These are phyloP conservation scores for Dasypolia templi DNA, from an alignment of 2,888 invertebrate species.

Conservation along the genomic window DNA sequence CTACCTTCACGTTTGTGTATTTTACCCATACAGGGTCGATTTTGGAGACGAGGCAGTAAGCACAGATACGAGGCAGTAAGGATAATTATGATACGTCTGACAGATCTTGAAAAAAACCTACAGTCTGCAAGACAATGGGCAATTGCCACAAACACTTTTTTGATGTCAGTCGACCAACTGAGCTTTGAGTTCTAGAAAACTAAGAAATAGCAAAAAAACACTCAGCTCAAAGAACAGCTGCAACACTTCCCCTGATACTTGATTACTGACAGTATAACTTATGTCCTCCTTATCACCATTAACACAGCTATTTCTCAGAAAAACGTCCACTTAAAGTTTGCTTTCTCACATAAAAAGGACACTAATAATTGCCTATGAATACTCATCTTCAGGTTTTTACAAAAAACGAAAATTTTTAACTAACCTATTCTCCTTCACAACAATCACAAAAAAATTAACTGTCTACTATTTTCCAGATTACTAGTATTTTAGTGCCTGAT, in stretches of 20 bases:
- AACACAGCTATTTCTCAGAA: not conserved
- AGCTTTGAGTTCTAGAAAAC: not conserved
- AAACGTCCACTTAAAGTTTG: not conserved
- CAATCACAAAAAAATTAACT: not conserved
- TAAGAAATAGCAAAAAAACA: not conserved
- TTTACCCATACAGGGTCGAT: not conserved
- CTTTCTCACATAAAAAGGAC: not conserved
- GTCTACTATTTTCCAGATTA: no score
- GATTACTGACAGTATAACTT: not conserved
- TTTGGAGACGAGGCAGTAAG: not conserved
- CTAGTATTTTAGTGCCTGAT: not conserved
- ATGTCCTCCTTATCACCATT: not conserved
- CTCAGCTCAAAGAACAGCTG: not conserved
- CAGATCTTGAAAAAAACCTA: not conserved
- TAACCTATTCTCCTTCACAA: not conserved
- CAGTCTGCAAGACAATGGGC: not conserved
- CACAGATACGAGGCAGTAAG: not conserved
- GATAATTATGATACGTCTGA: no score
- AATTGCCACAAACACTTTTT: not conserved
- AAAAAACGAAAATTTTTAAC: not conserved
- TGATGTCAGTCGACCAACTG: not conserved
- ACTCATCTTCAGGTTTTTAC: not conserved
- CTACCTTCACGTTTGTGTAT: not conserved
- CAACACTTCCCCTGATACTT: not conserved
- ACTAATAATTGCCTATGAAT: not conserved